Evolutionary conservation across 2,797 vertebrate species (phyloP), one percentile per base, ranked within the genome.

Genomic region (Pangasius djambal): DNA sequence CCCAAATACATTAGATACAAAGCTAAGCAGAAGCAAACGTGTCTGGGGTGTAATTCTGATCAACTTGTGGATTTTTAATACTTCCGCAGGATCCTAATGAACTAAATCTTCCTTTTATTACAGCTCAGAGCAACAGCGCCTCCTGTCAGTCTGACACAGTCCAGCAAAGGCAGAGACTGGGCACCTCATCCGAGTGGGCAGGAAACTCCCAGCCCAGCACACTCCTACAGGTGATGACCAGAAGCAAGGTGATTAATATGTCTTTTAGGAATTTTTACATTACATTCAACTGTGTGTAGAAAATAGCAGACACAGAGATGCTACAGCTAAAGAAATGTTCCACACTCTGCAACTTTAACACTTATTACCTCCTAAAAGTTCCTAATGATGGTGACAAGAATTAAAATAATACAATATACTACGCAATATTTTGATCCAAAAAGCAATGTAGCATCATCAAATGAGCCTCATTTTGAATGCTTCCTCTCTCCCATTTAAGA

Each of bases 161-260:
- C 8, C 44, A 75, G 63, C 90, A 78, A 16, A 75, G 28, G n/a
- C 50, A 57, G 1, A 93, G 88, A 83, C 63, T 95, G 0, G 95
- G 96, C 2, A 44, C 87, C 2, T 96, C 95, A 0, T 95, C 93
- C 0, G 96, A 96, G 91, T 96, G 95, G 95, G 92, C 94, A 0
- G 95, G 95, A 67, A 93, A 87, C 52, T 82, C 93, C 65, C 95
- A 95, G 82, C 85, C 94, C 16, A 95, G 89, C 78, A 92, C 28
- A 0, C 93, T 94, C 13, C 65, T 92, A 0, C 92, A 96, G 37
- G 85, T 94, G 70, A 94, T 89, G 94, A 93, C 28, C 88, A 92
- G 96, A 86, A 97, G 96, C 93, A 97, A 96, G 95, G 96, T 96
- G 90, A 92, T 52, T 16, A 72, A 67, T 67, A 52, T 28, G n/a